Percentiles rank a stretch among this genome's conserved stretches.
Conservation (phyloP, 2,797 vertebrate species). For the Gastrophryne carolinensis region DNA sequence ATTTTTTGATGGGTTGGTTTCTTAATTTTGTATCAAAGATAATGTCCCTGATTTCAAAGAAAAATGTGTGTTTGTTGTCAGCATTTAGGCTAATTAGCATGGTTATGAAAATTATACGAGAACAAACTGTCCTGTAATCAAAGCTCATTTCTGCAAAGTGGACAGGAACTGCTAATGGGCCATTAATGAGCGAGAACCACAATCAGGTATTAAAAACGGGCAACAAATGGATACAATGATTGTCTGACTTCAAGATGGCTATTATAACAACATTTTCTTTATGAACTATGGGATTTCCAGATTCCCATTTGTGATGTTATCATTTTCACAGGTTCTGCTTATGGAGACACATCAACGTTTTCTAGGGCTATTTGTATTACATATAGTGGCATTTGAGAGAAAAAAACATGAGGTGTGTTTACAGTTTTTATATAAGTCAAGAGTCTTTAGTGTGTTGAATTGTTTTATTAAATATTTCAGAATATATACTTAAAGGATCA, state of each 20-base stretch:
- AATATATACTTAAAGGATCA: too few relatives aligned
- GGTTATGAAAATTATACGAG: conserved; percentile 14
- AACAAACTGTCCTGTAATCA: conserved; percentile 35
- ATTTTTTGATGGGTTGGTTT: too few relatives aligned
- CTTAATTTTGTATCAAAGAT: too few relatives aligned
- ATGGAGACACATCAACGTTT: not conserved
- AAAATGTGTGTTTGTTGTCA: conserved; percentile 13
- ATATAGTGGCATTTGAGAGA: too few relatives aligned
- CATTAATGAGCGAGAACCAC: conserved; percentile 23
- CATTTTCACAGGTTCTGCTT: conserved; percentile 9
- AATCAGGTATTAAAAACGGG: conserved; percentile 22
- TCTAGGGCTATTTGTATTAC: not conserved
- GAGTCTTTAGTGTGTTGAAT: too few relatives aligned
- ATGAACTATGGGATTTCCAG: conserved; percentile 7
- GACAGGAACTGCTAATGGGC: conserved; percentile 45
- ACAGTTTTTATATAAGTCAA: too few relatives aligned
- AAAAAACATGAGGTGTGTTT: too few relatives aligned
- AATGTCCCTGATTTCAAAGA: too few relatives aligned
- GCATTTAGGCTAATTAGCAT: conserved; percentile 31
- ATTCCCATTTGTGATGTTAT: conserved; percentile 6
- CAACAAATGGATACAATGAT: conserved; percentile 13
- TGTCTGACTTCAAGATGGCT: not conserved
- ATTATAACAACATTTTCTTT: not conserved
- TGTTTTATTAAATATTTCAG: too few relatives aligned
- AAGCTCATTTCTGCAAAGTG: conserved; percentile 43